Evolutionary conservation across 2,113 vertebrate species (phyloP), one percentile per base, ranked within the genome.

Genomic region (Callocephalon fimbriatum): DNA sequence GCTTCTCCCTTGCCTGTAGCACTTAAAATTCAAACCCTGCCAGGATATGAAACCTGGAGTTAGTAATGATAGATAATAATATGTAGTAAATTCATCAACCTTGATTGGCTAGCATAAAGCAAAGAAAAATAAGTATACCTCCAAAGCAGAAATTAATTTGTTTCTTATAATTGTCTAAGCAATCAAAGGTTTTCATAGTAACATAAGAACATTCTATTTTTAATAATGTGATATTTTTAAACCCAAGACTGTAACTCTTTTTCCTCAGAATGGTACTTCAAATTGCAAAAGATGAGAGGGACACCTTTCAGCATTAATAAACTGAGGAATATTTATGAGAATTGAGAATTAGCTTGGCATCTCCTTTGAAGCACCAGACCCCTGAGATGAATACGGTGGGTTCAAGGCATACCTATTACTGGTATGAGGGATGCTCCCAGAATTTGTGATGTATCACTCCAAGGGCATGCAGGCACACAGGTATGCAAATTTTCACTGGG

Each of bases 241-340:
- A 72, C 14, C 9, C 19, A 67, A 18, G 35, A 29, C 20, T 63
- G 38, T 74, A 86, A 59, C 26, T 81, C 40, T 53, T 88, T 91
- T 88, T 84, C 59, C 27, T 96, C 45, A 56, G 59, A 96, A 86
- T 10, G 62, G 56, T 42, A 42, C 42, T 95, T 88, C 88, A 89
- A 96, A 87, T 50, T 97, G 67, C 92, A 91, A 82, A 95, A 89
- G 37, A 79, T 91, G 95, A 96, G 68, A 68, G 65, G 80, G 45
- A 79, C 58, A 93, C 91, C 65, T 97, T 91, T 95, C 93, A 95
- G 82, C 73, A 77, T 93, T 95, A 96, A 95, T 96, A 97, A 96
- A 95, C 66, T 70, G 56, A 95, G n/a, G 80, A 95, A 97, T 97
- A 96, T 96, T 91, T 96, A 97, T 96, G 85, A 91, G 88, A 96